phyloP scores from a whole-genome alignment of 1,140 invertebrate species.

The Orius laevigatus region DNA sequence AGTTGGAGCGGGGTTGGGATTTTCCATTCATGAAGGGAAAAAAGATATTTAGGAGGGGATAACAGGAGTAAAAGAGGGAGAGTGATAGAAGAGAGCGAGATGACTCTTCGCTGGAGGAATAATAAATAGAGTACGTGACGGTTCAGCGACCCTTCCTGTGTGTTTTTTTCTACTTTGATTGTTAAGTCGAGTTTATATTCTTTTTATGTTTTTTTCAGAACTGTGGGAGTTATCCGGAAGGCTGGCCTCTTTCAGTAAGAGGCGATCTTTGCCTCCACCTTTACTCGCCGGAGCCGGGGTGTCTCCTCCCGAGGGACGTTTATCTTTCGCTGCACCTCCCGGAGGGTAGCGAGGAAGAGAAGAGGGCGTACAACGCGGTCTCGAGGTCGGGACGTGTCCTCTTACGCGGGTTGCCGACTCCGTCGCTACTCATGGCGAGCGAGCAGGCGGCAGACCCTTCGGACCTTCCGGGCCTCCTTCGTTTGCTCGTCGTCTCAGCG shows the following conservation, averaged over 20 bases:
- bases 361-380: constrained; percentile 23
- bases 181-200: too few species aligned
- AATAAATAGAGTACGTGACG: too few species aligned
- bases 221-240: constrained; percentile 29
- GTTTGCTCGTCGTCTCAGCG: constrained; percentile 43
- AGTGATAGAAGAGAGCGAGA: too few species aligned
- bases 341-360: constrained; percentile 20
- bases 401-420: background rate
- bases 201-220: constrained; percentile 25
- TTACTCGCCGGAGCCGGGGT: constrained; percentile 31
- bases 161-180: too few species aligned
- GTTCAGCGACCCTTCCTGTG: too few species aligned
- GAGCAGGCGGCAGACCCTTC: constrained; percentile 9
- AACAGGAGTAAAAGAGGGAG: too few species aligned
- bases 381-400: constrained; percentile 23
- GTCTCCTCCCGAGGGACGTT: constrained; percentile 32
- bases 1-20: too few species aligned
- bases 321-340: constrained; percentile 33
- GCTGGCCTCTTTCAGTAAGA: constrained; percentile 32
- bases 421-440: constrained; percentile 16
- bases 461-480: constrained; percentile 38
- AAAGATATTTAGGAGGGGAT: too few species aligned
- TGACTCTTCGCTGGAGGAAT: too few species aligned
- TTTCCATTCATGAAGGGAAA: too few species aligned
- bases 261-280: constrained; percentile 30